Conservation (phyloP, 2,888 invertebrate genomes). For the Agrochola lychnidis region DNA sequence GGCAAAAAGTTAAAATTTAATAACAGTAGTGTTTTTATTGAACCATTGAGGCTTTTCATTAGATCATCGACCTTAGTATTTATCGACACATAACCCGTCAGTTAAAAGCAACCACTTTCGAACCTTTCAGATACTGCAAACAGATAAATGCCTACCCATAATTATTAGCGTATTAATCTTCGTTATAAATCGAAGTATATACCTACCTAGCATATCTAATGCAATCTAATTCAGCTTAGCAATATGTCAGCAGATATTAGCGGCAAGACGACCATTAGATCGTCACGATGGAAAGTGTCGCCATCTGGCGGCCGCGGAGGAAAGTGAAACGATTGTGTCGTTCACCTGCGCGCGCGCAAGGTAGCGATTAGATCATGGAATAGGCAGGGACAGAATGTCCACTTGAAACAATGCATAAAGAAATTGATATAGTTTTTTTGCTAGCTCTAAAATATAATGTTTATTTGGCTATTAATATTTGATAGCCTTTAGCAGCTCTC, state of each 20-base stretch:
- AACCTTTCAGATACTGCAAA: constrained; percentile 23
- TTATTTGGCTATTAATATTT: neutral
- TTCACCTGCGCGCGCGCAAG: constrained; percentile 77
- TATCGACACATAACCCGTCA: constrained; percentile 23
- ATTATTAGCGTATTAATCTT: constrained; percentile 47
- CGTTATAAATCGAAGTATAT: constrained; percentile 29
- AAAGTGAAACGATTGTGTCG: constrained; percentile 85
- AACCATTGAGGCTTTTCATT: constrained; percentile 4
- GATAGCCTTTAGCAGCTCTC: neutral
- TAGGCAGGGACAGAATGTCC: constrained; percentile 51
- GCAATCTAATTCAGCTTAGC: constrained; percentile 55
- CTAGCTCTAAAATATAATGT: neutral
- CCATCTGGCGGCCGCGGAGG: constrained; percentile 79
- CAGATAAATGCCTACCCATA: constrained; percentile 28
- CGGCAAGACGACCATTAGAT: constrained; percentile 64
- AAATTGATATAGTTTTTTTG: neutral
- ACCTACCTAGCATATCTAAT: constrained; percentile 33
- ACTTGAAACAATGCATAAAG: constrained; percentile 12
- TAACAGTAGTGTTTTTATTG: constrained; percentile 22
- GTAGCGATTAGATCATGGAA: constrained; percentile 65
- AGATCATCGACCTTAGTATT: constrained; percentile 26
- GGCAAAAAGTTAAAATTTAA: constrained; percentile 32
- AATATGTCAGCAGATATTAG: constrained; percentile 60
- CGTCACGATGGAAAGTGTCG: constrained; percentile 79
- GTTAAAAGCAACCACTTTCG: constrained; percentile 41